Base-by-base conservation (phyloP, 1,140 invertebrate genomes). In the Tetramorium parvispinum region DNA sequence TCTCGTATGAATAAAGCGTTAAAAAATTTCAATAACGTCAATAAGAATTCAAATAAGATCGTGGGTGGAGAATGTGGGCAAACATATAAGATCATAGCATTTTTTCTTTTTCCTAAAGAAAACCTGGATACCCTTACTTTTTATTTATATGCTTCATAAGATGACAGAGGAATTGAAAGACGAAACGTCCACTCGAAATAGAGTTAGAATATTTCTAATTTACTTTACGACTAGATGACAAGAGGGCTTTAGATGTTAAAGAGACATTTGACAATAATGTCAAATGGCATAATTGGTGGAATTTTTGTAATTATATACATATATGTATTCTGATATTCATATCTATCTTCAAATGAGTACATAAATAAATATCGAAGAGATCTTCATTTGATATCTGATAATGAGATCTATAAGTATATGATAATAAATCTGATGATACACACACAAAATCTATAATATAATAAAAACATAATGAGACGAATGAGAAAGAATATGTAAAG, bases 1-100 rank as follows among this genome's bases (percentile, higher is more conserved):
- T 2, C 27, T 53, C 16, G 70, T 27, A 27, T 18, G 49, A 73
- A 55, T 71, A 70, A 70, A 53, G 16, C 11, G 37, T 24, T 7
- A 59, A 37, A 76, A 40, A 76, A 43, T 76, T 24, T 59, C 37
- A 10, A 55, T 57, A 51, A 76, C 73, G 32, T 59, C 53, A 59
- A 59, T 59, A 37, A 59, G 13, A 76, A 76, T 76, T 76, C 37
- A 59, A 76, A 76, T 43, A 37, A 76, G 37, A 24, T 11, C 37
- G 73, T 76, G 21, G 73, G 51, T 59, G 8, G 73, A 59, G 37
- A 76, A 40, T 43, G 73, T 76, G 37, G 21, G 73, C 21, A 59
- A 37, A 57, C 13, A 57, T 18, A 32, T 32, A 32, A 59, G n/a
- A 37, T 76, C 5, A 24, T 24, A 76, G 37, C 32, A 21, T 59